A percentile compares a stretch with the other conserved stretches of the same genome.
Conservation (phyloP, 2,113 vertebrate species). For the Macroglossus sobrinus region DNA sequence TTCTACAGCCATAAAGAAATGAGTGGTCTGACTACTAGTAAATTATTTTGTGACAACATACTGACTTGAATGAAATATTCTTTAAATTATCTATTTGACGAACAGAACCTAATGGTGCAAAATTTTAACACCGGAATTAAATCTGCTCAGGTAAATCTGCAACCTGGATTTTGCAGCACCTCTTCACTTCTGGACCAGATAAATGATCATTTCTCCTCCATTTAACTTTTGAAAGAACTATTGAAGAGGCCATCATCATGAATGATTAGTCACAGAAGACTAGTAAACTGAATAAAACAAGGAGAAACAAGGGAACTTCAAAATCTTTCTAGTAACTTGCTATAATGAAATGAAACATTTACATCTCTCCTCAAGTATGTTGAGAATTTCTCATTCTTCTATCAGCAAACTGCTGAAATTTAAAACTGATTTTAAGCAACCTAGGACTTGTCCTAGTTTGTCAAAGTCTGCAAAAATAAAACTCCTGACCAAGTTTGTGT, state of each 20-base stretch:
- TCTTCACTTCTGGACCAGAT: neutral
- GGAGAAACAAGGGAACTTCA: neutral
- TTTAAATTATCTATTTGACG: neutral
- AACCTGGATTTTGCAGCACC: neutral
- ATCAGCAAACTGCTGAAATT: neutral
- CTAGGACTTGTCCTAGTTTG: neutral
- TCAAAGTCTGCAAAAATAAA: conserved; percentile 20
- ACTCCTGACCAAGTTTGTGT: neutral
- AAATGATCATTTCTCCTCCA: neutral
- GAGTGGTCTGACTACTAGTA: neutral
- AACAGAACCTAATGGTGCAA: neutral
- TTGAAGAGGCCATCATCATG: neutral
- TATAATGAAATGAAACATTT: conserved; percentile 9
- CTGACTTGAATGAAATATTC: neutral
- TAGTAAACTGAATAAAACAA: neutral
- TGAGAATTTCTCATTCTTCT: conserved; percentile 34
- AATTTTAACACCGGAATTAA: conserved; percentile 10
- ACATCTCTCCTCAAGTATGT: neutral
- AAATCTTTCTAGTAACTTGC: neutral
- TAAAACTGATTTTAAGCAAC: neutral
- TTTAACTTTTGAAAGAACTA: neutral
- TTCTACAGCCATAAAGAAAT: neutral
- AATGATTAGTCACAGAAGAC: neutral
- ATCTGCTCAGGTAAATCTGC: neutral
- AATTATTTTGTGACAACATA: conserved; percentile 14